A percentile compares a stretch with the other conserved stretches of the same genome.
Evolutionary conservation across 53 echinoderm and acorn worm genomes (phyloP).

Genomic region (Temnopleurus reevesii): DNA sequence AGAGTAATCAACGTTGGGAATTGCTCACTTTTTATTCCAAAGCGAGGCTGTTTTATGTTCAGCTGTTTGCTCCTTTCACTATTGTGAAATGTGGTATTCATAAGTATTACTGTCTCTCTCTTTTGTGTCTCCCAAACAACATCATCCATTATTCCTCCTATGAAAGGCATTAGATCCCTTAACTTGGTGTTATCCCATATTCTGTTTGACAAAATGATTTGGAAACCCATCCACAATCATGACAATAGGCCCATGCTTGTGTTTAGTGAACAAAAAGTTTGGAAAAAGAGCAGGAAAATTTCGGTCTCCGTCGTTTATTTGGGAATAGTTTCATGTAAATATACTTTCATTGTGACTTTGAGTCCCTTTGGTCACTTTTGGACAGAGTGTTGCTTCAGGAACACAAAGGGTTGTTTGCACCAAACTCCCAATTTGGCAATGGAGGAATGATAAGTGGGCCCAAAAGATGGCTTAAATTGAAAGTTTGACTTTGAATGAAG

Average conservation of each 20-base stretch:
- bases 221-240: neutral
- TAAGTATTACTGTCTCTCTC: too few relatives aligned
- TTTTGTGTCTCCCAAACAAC: neutral
- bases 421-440: neutral
- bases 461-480: slow-evolving; percentile 20
- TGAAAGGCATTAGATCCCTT: neutral
- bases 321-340: slow-evolving; percentile 31
- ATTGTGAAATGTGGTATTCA: neutral
- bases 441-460: neutral
- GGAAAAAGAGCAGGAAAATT: neutral
- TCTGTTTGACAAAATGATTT: slow-evolving; percentile 20
- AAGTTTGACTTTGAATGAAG: slow-evolving; percentile 36
- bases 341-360: slow-evolving; percentile 29
- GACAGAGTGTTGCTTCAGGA: neutral
- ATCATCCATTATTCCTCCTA: neutral
- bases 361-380: slow-evolving; percentile 3
- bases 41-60: neutral
- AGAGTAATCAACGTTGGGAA: slow-evolving; percentile 18
- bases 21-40: neutral
- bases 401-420: neutral
- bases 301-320: neutral
- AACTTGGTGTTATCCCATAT: slow-evolving; percentile 9
- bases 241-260: slow-evolving; percentile 1
- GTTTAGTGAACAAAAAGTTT: neutral
- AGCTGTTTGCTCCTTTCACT: neutral